phyloP scores from a whole-genome alignment of 1,140 invertebrate species.

The Macrostomum lignano region DNA sequence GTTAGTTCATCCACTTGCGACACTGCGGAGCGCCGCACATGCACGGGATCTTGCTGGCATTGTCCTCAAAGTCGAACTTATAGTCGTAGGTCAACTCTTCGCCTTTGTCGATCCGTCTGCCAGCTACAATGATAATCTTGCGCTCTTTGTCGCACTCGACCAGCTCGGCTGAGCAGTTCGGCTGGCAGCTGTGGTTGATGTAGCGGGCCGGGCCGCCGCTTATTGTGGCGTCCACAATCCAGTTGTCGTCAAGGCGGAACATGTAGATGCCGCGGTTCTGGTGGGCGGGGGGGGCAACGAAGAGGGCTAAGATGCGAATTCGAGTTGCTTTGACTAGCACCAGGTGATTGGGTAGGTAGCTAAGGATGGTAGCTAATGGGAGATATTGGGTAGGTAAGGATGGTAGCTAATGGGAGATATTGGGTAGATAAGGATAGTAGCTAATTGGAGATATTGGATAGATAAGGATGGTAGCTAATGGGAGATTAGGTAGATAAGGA shows the following conservation, averaged over 20 bases:
- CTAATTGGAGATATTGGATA: too few species aligned
- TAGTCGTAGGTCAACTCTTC: conserved; percentile 98
- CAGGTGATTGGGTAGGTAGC: too few species aligned
- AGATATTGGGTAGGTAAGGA: too few species aligned
- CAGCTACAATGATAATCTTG: conserved; percentile 80
- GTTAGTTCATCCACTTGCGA: conserved; percentile 63
- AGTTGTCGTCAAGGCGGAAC: conserved; percentile 87
- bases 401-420: too few species aligned
- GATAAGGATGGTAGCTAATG: too few species aligned
- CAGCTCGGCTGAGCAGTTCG: conserved; percentile 91
- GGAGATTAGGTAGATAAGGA: too few species aligned
- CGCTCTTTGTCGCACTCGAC: conserved; percentile 81
- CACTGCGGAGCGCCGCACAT: conserved; percentile 90
- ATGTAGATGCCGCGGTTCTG: conserved; percentile 97
- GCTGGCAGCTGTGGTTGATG: conserved; percentile 96
- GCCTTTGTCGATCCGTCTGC: conserved; percentile 63
- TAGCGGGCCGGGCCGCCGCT: conserved; percentile 68
- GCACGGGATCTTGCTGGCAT: conserved; percentile 73
- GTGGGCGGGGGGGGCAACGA: too few species aligned
- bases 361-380: too few species aligned
- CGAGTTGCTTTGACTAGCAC: too few species aligned
- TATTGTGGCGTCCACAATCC: conserved; percentile 83
- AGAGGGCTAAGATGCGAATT: too few species aligned
- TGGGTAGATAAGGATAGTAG: too few species aligned
- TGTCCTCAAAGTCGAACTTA: conserved; percentile 94